These are phyloP conservation scores for Gambusia holbrooki DNA, from an alignment of 2,113 vertebrate genomes.

Conservation along the genomic window DNA sequence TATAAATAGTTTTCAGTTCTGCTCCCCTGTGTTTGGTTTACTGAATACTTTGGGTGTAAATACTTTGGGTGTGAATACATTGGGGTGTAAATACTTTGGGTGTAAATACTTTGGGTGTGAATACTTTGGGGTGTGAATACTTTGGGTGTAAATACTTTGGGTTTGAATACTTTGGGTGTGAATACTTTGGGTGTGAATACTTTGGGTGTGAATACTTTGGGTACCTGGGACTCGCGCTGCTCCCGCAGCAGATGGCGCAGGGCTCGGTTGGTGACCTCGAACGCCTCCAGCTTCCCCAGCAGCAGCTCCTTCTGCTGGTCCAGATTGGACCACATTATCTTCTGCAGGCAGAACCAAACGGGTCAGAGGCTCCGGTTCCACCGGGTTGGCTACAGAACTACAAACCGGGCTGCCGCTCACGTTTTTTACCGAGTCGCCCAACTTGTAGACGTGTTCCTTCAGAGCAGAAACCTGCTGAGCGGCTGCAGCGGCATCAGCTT, in stretches of 20 bases:
- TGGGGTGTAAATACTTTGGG: too few species aligned
- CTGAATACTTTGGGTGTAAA: background rate
- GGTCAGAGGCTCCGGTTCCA: background rate
- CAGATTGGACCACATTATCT: slow-evolving; percentile 80
- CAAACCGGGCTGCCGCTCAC: slow-evolving; percentile 29
- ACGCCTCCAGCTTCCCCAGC: slow-evolving; percentile 89
- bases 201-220: too few species aligned
- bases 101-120: too few species aligned
- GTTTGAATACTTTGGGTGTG: too few species aligned
- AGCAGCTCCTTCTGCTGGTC: slow-evolving; percentile 88
- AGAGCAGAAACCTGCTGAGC: slow-evolving; percentile 86
- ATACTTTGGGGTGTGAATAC: too few species aligned
- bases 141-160: too few species aligned
- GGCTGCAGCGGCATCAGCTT: slow-evolving; percentile 86
- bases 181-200: too few species aligned
- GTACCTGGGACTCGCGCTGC: slow-evolving; percentile 85
- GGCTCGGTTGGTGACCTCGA: slow-evolving; percentile 87
- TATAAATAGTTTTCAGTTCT: too few species aligned
- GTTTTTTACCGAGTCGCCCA: slow-evolving; percentile 50
- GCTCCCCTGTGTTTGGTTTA: background rate
- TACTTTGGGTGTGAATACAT: too few species aligned
- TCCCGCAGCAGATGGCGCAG: slow-evolving; percentile 88
- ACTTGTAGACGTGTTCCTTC: slow-evolving; percentile 82
- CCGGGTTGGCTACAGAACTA: fast-evolving
- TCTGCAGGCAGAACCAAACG: slow-evolving; percentile 70